phyloP scores from a whole-genome alignment of 1,140 invertebrate species.

The Akabosia matsudoensis region DNA sequence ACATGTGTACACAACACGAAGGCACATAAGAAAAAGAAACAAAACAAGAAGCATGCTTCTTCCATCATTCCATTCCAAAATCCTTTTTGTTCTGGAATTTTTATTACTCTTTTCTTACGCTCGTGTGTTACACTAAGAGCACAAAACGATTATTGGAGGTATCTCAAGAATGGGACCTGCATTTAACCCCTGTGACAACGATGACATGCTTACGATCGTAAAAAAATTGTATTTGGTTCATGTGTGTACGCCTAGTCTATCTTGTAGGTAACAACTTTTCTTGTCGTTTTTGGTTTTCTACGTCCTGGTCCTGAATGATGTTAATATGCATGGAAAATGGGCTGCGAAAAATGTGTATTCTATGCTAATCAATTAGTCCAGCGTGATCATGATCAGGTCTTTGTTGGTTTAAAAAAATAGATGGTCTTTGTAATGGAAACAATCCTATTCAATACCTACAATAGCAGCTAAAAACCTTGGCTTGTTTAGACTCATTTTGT shows the following conservation, averaged over 20 bases:
- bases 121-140: background rate
- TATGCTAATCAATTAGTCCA: slow-evolving; percentile 25
- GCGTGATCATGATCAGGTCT: slow-evolving; percentile 8
- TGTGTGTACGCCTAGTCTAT: background rate
- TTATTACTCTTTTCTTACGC: background rate
- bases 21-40: background rate
- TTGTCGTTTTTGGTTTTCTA: background rate
- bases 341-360: background rate
- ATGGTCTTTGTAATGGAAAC: background rate
- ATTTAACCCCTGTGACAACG: slow-evolving; percentile 2
- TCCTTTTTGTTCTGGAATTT: slow-evolving; percentile 14
- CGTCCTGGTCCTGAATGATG: background rate
- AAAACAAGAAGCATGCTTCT: background rate
- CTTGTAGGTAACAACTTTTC: slow-evolving; percentile 9
- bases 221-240: background rate
- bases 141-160: background rate
- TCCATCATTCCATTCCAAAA: background rate
- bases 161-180: slow-evolving; percentile 7
- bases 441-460: too few relatives aligned
- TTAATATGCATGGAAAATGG: background rate
- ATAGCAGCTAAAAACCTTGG: too few relatives aligned
- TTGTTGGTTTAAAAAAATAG: too few relatives aligned
- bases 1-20: background rate
- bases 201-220: background rate
- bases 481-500: too few relatives aligned